A percentile compares a stretch with the other conserved stretches of the same genome.
Evolutionary conservation across 2,888 invertebrate genomes (phyloP).

Genomic region (Anorthoa munda): DNA sequence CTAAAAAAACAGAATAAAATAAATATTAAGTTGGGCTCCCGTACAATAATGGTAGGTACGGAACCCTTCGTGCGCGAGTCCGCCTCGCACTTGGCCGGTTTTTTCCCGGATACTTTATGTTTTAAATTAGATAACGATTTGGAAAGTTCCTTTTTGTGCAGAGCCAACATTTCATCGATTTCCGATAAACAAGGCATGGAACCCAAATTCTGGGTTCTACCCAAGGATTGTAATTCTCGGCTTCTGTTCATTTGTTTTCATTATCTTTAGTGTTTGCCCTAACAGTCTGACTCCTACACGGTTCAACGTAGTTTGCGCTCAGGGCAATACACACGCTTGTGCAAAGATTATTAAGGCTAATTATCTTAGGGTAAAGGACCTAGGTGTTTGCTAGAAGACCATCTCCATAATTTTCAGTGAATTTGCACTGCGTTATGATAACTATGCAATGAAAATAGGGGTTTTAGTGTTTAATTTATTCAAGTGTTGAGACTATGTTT

Average conservation of each 20-base stretch:
- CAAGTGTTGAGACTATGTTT: not conserved
- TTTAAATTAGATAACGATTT: constrained; percentile 19
- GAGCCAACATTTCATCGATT: constrained; percentile 28
- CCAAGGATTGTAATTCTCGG: constrained; percentile 10
- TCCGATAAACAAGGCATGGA: constrained; percentile 1
- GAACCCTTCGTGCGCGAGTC: too few species aligned
- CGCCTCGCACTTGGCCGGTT: too few species aligned
- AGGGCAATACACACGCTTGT: constrained; percentile 29
- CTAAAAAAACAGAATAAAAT: too few species aligned
- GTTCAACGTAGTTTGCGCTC: constrained; percentile 51
- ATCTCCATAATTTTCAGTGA: constrained; percentile 19
- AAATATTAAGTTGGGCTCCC: too few species aligned
- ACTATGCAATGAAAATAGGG: constrained; percentile 15
- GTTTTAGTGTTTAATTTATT: constrained; percentile 19
- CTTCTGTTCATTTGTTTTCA: constrained; percentile 26
- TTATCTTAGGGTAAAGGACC: constrained; percentile 48
- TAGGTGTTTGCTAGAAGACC: constrained; percentile 22
- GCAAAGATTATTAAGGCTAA: constrained; percentile 44
- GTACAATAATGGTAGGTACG: too few species aligned
- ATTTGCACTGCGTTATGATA: constrained; percentile 10
- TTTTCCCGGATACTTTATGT: constrained; percentile 1
- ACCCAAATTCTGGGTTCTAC: not conserved
- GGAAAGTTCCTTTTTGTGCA: not conserved
- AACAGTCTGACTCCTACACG: constrained; percentile 28
- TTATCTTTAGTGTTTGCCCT: constrained; percentile 40